phyloP scores from a whole-genome alignment of 2,797 vertebrate species.

The Tamandua tetradactyla region DNA sequence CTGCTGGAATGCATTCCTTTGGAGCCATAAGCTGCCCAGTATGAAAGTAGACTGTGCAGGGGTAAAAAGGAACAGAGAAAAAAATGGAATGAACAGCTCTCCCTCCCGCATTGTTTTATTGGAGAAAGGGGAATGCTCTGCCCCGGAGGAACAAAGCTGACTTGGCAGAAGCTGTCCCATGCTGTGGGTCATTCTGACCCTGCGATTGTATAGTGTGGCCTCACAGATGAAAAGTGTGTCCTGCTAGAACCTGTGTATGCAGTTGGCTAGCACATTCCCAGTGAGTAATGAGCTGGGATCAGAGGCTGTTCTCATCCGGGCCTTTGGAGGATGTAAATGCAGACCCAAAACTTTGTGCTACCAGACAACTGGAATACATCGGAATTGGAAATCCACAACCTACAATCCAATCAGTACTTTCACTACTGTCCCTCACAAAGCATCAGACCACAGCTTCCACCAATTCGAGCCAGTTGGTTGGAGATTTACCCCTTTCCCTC shows the following conservation, averaged over 20 bases:
- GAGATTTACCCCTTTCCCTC: background rate
- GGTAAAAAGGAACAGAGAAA: background rate
- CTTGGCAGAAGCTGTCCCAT: background rate
- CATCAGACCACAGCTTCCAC: background rate
- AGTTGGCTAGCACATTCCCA: background rate
- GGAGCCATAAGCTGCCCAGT: background rate
- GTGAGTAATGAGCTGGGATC: background rate
- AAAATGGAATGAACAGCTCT: background rate
- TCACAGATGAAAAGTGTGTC: background rate
- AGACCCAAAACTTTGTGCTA: background rate
- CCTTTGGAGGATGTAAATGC: background rate
- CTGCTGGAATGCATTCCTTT: background rate
- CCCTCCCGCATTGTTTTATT: too few relatives aligned
- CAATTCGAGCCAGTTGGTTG: background rate
- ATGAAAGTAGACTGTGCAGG: background rate
- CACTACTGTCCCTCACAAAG: background rate
- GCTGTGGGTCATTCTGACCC: conserved; percentile 32
- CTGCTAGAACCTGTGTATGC: background rate
- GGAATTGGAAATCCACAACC: background rate
- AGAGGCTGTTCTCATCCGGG: background rate
- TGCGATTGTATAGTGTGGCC: background rate
- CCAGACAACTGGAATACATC: background rate
- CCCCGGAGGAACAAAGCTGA: background rate
- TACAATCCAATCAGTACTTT: background rate
- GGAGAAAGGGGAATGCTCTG: background rate